Evolutionary conservation across 2,888 invertebrate genomes (phyloP).

Genomic region (Watsonalla cultraria): DNA sequence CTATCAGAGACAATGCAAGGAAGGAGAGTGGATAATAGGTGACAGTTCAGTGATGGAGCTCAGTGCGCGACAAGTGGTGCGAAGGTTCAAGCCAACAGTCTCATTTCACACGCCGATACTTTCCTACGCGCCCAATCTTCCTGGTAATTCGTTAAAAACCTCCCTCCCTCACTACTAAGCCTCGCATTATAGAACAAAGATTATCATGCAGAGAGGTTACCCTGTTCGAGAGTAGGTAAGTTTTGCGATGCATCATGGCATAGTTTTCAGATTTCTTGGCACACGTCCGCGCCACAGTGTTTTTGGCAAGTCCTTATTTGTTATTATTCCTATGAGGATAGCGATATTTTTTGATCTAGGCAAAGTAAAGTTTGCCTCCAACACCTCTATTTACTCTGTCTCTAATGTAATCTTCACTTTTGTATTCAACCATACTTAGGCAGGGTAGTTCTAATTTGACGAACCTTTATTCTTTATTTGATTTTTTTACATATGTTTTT

Average conservation of each 20-base stretch:
- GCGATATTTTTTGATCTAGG: too few relatives aligned
- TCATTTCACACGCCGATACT: constrained; percentile 59
- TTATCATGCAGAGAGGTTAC: background rate
- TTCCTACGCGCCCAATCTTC: constrained; percentile 46
- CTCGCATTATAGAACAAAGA: background rate
- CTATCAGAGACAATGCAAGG: background rate
- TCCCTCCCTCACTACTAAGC: constrained; percentile 11
- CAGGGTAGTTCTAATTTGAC: too few relatives aligned
- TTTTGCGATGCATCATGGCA: constrained; percentile 5
- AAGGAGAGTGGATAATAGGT: background rate
- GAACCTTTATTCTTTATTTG: too few relatives aligned
- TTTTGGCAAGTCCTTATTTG: too few relatives aligned
- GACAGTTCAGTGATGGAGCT: constrained; percentile 6
- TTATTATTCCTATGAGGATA: too few relatives aligned
- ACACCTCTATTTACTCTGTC: too few relatives aligned
- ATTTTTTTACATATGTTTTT: too few relatives aligned
- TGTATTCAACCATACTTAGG: too few relatives aligned
- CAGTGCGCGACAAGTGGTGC: constrained; percentile 18
- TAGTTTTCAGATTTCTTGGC: background rate
- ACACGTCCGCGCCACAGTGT: too few relatives aligned
- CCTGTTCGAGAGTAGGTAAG: too few relatives aligned
- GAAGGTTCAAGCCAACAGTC: constrained; percentile 39
- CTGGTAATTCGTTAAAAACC: constrained; percentile 53
- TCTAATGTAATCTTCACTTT: too few relatives aligned
- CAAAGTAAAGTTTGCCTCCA: too few relatives aligned